Evolutionary conservation across 92 coral and sea anemone genomes (phyloP).

Genomic region (Muricea muricata): DNA sequence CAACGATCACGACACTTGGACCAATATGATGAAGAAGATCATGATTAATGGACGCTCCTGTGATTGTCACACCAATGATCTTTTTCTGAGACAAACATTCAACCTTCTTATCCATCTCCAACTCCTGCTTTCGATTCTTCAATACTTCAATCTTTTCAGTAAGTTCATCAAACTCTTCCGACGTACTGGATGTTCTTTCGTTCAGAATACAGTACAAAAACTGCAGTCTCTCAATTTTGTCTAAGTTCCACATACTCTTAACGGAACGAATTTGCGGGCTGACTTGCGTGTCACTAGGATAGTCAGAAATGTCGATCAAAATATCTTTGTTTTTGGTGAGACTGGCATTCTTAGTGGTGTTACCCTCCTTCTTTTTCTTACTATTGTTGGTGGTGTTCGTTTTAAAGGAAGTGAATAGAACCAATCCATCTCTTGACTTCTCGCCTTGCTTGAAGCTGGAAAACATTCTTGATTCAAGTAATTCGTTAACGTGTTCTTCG

Average conservation of each 20-base stretch:
- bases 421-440: not conserved
- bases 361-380: not conserved
- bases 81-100: slow-evolving; percentile 8
- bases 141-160: not conserved
- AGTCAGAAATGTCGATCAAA: slow-evolving; percentile 25
- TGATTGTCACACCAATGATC: slow-evolving; percentile 30
- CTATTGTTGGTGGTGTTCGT: not conserved
- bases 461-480: slow-evolving; percentile 14
- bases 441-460: not conserved
- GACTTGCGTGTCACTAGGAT: slow-evolving; percentile 31
- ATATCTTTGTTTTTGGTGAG: not conserved
- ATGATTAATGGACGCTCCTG: slow-evolving; percentile 66
- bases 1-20: slow-evolving; percentile 50
- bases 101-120: slow-evolving; percentile 15
- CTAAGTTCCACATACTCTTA: slow-evolving; percentile 27
- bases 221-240: slow-evolving; percentile 27
- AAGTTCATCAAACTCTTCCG: slow-evolving; percentile 1
- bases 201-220: slow-evolving; percentile 24
- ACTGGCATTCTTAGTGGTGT: not conserved
- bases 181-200: not conserved
- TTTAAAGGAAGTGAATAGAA: not conserved
- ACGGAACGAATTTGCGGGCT: slow-evolving; percentile 29
- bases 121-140: slow-evolving; percentile 12
- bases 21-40: slow-evolving; percentile 44
- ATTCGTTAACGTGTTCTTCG: slow-evolving; percentile 12